A percentile compares a stretch with the other conserved stretches of the same genome.
phyloP scores from a whole-genome alignment of 2,797 vertebrate species.

The Helostoma temminkii region DNA sequence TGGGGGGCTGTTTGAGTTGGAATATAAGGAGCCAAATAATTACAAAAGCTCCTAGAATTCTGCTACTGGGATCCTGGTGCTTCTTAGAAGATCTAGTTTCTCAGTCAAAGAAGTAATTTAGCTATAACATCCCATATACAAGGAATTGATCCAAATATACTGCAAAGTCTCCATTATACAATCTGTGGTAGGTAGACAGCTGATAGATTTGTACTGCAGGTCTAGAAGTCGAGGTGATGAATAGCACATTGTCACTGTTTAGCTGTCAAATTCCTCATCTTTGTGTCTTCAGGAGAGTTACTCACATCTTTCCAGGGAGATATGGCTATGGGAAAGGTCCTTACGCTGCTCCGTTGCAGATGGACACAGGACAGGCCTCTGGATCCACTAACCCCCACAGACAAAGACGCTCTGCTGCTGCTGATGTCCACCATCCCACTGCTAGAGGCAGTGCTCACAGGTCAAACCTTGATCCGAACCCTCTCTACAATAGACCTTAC shows the following conservation, averaged over 20 bases:
- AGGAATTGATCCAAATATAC: constrained; percentile 20
- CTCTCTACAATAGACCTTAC: constrained; percentile 68
- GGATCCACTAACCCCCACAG: constrained; percentile 73
- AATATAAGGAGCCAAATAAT: constrained; percentile 57
- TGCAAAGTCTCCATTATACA: background rate
- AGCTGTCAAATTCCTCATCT: constrained; percentile 3
- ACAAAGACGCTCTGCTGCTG: constrained; percentile 79
- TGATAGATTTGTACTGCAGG: background rate
- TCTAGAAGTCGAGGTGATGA: background rate
- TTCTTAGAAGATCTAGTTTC: constrained; percentile 40
- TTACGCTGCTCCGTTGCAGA: constrained; percentile 86
- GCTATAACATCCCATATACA: background rate
- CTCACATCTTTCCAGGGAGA: constrained; percentile 86
- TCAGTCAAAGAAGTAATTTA: constrained; percentile 23
- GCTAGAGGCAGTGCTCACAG: constrained; percentile 36
- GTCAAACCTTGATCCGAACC: constrained; percentile 48
- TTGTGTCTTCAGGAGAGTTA: constrained; percentile 79
- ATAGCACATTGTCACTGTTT: background rate
- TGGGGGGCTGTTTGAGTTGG: constrained; percentile 59
- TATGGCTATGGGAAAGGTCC: constrained; percentile 93
- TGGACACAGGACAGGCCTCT: constrained; percentile 74
- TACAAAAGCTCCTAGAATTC: constrained; percentile 54
- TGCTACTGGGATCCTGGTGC: constrained; percentile 27
- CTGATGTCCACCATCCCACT: constrained; percentile 48
- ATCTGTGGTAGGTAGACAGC: background rate